Evolutionary conservation across 2,888 invertebrate genomes (phyloP), one percentile per base, ranked within the genome.

Genomic region (Odontocolon sp.): DNA sequence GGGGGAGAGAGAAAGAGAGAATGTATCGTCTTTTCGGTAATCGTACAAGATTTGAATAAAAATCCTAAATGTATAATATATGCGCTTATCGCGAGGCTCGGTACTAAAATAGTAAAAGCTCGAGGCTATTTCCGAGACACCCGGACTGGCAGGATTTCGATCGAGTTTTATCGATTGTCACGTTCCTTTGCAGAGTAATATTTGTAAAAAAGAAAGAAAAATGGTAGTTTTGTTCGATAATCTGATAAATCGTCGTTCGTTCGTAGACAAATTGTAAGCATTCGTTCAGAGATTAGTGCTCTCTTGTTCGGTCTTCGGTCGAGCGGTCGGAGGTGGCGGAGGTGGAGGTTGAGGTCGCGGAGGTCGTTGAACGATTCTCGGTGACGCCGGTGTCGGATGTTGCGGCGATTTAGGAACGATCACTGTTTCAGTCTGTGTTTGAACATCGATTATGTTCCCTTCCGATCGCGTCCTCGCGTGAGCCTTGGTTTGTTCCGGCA

Each of bases 391-490:
- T 42, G 86, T 86, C 45, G 83, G 83, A 4, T 77, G 77, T 47
- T 76, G 73, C 8, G 86, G 85, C 28, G 88, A 87, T 68, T 87
- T 89, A 21, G 86, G 82, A 16, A 87, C 85, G 71, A 86, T 83
- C 33, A 86, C 83, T 11, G 87, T 86, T 45, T 88, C 86, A 40
- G 87, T 87, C 72, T 89, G 88, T 3, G 87, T 87, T 76, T 89
- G 92, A 71, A 91, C 91, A 81, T 93, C 93, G 77, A 93, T 91
- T 84, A 93, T 93, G 84, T 93, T 93, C 45, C 93, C 93, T 85
- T 93, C 93, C 45, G 93, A 93, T 86, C 93, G 92, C 77, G 93
- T 90, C 61, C 89, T 83, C 8, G 84, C 72, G 69, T 90, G 90
- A 2, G 86, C 87, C 79, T 84, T 86, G 1, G 84, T 80, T 74